phyloP scores from a whole-genome alignment of 2,113 vertebrate genomes.

The Mormyrus iriodes region DNA sequence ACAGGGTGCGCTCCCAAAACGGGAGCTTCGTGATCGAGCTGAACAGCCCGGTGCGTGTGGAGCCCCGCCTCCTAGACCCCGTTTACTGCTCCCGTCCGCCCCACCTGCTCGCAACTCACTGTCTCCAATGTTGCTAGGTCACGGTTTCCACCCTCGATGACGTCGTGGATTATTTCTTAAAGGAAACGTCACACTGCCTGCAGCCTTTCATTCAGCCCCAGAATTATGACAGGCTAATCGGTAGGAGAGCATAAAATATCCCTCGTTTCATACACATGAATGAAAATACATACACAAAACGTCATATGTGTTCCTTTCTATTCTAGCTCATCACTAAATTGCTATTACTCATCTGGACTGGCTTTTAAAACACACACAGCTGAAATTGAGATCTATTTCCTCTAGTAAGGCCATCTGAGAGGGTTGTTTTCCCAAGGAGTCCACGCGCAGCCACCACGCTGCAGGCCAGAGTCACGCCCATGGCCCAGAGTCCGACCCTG shows the following conservation, averaged over 20 bases:
- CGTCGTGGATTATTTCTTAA: constrained; percentile 45
- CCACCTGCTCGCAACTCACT: not conserved
- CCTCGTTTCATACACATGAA: not conserved
- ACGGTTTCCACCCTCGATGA: constrained; percentile 36
- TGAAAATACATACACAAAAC: not conserved
- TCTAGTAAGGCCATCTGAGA: constrained; percentile 27
- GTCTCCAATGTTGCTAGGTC: constrained; percentile 35
- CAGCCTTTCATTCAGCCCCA: constrained; percentile 38
- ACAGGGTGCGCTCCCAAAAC: constrained; percentile 55
- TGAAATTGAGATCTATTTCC: not conserved
- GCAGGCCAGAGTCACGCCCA: constrained; percentile 35
- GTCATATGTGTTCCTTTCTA: not conserved
- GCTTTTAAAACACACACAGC: not conserved
- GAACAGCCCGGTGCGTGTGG: constrained; percentile 61
- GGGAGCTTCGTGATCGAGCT: constrained; percentile 62
- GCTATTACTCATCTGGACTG: no score
- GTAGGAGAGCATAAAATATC: constrained; percentile 35
- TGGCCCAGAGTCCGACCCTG: not conserved
- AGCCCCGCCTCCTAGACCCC: not conserved
- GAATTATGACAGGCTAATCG: constrained; percentile 44
- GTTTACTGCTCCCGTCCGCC: not conserved
- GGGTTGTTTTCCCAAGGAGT: not conserved
- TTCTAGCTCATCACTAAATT: not conserved
- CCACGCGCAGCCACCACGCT: constrained; percentile 18
- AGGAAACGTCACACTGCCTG: constrained; percentile 41